These are phyloP conservation scores for Hedya salicella DNA, from an alignment of 2,888 invertebrate species.

Conservation along the genomic window DNA sequence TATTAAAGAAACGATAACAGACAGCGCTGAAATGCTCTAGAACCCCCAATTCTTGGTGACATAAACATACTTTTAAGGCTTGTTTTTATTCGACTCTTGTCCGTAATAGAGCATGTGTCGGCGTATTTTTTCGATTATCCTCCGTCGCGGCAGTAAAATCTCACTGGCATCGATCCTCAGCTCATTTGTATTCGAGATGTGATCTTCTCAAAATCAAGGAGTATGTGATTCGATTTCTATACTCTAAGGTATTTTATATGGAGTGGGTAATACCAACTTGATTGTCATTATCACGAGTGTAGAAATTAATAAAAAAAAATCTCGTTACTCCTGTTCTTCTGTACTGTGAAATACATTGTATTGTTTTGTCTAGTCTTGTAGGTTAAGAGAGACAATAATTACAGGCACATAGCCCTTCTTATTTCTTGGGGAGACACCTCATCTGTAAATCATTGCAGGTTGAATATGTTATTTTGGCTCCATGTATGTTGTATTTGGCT, in stretches of 20 bases:
- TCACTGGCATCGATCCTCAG: conserved; percentile 57
- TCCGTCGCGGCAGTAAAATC: conserved; percentile 53
- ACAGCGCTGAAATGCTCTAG: conserved; percentile 1
- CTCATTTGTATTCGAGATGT: conserved; percentile 74
- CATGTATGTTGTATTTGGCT: too few species aligned
- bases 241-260: conserved; percentile 57
- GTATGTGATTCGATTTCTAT: conserved; percentile 84
- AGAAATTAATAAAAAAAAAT: too few species aligned
- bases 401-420: too few species aligned
- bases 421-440: too few species aligned
- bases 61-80: conserved; percentile 13
- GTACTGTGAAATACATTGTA: background rate
- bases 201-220: conserved; percentile 81
- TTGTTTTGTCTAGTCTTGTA: too few species aligned
- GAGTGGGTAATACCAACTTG: conserved; percentile 56
- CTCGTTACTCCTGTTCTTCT: too few species aligned
- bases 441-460: too few species aligned
- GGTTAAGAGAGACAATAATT: too few species aligned
- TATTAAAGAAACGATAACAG: conserved; percentile 7
- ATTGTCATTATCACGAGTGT: background rate
- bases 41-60: conserved; percentile 9
- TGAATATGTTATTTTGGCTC: too few species aligned
- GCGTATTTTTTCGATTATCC: conserved; percentile 52
- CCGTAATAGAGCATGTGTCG: conserved; percentile 36
- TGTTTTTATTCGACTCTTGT: conserved; percentile 23